These are phyloP conservation scores for Lophius piscatorius DNA, from an alignment of 2,113 vertebrate genomes.

Conservation along the genomic window DNA sequence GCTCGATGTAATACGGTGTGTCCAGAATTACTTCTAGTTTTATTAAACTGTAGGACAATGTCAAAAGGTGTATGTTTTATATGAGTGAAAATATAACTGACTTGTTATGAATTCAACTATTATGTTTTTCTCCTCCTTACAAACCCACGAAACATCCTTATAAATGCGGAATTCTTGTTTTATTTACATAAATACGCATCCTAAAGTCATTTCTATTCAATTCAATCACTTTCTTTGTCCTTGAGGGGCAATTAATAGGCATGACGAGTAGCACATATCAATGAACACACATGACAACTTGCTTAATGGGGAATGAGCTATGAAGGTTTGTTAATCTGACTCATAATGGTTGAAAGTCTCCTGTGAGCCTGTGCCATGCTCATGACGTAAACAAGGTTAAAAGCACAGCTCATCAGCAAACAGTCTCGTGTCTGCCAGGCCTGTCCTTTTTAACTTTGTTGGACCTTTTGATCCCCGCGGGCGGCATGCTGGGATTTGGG, in stretches of 20 bases:
- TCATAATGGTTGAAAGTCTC: constrained; percentile 20
- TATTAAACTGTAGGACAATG: constrained; percentile 15
- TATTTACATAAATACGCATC: too few relatives aligned
- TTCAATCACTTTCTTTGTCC: background rate
- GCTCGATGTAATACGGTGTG: constrained; percentile 2
- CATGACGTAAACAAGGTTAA: constrained; percentile 42
- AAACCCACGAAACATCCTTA: too few relatives aligned
- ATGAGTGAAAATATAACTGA: too few relatives aligned
- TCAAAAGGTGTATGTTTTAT: background rate
- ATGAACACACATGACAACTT: too few relatives aligned
- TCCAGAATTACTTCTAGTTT: background rate
- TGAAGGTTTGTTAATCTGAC: constrained; percentile 33
- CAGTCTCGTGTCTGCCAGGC: constrained; percentile 18
- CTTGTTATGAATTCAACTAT: too few relatives aligned
- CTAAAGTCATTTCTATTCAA: too few relatives aligned
- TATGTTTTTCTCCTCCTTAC: too few relatives aligned
- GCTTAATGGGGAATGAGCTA: background rate
- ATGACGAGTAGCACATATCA: too few relatives aligned
- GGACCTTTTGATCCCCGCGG: constrained; percentile 48
- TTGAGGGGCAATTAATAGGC: too few relatives aligned
- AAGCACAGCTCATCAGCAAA: constrained; percentile 44
- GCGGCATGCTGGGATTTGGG: constrained; percentile 10
- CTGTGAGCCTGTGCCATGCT: constrained; percentile 14
- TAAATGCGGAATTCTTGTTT: too few relatives aligned
- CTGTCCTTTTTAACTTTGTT: constrained; percentile 52